phyloP scores from a whole-genome alignment of 2,113 vertebrate genomes.

The Salminus brasiliensis region DNA sequence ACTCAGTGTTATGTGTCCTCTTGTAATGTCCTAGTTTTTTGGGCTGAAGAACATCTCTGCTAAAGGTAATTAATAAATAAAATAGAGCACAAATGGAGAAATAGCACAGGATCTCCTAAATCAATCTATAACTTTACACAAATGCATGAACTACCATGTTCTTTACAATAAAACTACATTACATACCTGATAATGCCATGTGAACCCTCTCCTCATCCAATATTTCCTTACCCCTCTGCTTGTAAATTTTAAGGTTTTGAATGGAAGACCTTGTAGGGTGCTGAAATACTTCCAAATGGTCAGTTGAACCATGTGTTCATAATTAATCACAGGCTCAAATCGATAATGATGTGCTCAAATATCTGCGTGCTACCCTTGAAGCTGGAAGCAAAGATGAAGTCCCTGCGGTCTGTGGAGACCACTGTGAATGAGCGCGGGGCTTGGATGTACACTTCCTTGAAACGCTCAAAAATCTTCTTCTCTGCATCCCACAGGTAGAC shows the following conservation, averaged over 20 bases:
- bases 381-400: conserved; percentile 97
- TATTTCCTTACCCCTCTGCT: background rate
- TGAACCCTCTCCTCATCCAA: background rate
- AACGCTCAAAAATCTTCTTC: conserved; percentile 85
- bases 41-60: background rate
- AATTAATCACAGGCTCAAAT: conserved; percentile 87
- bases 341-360: conserved; percentile 91
- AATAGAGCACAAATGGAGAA: background rate
- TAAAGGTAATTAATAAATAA: conserved; percentile 16
- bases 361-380: conserved; percentile 98
- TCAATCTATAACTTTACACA: conserved; percentile 26
- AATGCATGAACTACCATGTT: conserved; percentile 34
- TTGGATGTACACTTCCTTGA: conserved; percentile 96
- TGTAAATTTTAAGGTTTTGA: background rate
- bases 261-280: conserved; percentile 29
- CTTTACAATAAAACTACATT: conserved; percentile 23
- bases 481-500: conserved; percentile 93
- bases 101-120: background rate
- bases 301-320: conserved; percentile 6
- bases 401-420: conserved; percentile 91
- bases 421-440: conserved; percentile 94
- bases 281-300: conserved; percentile 18
- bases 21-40: background rate
- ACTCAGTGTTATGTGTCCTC: background rate
- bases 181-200: conserved; percentile 39